Evolutionary conservation across 2,888 invertebrate species (phyloP), one percentile per base, ranked within the genome.

Genomic region (Pollenia angustigena): DNA sequence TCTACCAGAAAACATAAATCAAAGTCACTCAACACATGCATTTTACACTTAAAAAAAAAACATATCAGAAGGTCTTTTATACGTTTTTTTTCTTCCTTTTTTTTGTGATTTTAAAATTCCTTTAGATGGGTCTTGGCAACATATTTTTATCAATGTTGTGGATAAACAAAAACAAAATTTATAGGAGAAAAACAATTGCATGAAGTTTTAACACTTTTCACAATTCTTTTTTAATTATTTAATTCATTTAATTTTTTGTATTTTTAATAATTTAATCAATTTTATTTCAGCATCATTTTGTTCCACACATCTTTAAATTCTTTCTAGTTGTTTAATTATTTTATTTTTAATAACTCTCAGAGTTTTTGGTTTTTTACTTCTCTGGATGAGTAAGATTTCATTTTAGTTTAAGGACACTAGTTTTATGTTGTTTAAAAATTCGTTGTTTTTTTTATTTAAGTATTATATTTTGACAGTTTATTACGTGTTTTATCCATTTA

Each of bases 1-100:
- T 84, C 76, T 87, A 56, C 56, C 40, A 74, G 50, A 78, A 81
- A 74, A 44, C 85, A 78, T 78, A 87, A 87, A 87, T 85, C 87
- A 87, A 81, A 87, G 87, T 81, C 85, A 85, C 72, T 81, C 78
- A 81, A 75, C 85, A 85, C 81, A 78, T 87, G 78, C 62, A 74
- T 48, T 58, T 72, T 32, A 50, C 72, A 82, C 42, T 54, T 44
- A 42, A 18, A 44, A 54, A 48, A 64, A 56, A 42, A 11, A 23
- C 12, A 40, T 44, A 8, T 50, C 44, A 69, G 69, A 76, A 83
- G 82, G 82, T 75, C 60, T n/a, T 82, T 68, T 46, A 9, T 60
- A 74, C 46, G 32, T 75, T 52, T 4, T 71, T 16, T 64, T 56
- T 52, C 1, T 48, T 66, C 62, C 56, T 18, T 42, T 64, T 64